Base-by-base conservation (phyloP, 2,888 invertebrate genomes). In the Anagyrus pseudococci region DNA sequence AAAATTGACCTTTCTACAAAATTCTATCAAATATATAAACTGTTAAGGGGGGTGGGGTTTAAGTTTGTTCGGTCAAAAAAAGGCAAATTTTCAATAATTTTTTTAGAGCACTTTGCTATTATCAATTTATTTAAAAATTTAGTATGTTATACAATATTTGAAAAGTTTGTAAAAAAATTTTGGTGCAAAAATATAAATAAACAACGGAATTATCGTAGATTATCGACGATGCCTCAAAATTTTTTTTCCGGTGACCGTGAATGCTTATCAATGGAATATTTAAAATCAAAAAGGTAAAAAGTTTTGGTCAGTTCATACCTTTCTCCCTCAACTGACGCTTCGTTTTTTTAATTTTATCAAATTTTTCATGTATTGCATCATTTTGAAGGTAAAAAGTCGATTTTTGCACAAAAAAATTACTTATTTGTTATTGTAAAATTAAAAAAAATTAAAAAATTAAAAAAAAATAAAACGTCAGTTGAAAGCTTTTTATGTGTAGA, bases 211-310 rank as follows among this genome's bases (percentile, higher is more conserved):
- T 37, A 50, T 17, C 40, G 19, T 26, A 41, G 48, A 50, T 50
- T 37, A 54, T 41, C 54, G 54, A 22, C 50, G 60, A 44, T 41
- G 22, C 59, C 48, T 47, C 47, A 48, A 61, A 61, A 59, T 33
- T 59, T 59, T 19, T 52, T 59, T 41, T 50, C 49, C 59, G 23
- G 59, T 59, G 59, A 59, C 46, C 46, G 29, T 15, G 29, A 17
- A 41, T 41, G 25, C 44, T 44, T 33, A 47, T 55, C 57, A 59
- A 64, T 66, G 62, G 62, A 67, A 67, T 53, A 69, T 69, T 64
- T 62, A 59, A 64, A 64, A 69, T 64, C 54, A 68, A 67, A 65
- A 66, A 68, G 66, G 58, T 50, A 62, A 66, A 65, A 22, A 60
- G 54, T 26, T 41, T 67, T 67, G 50, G 50, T 63, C 57, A 67